Percentiles rank a stretch among this genome's conserved stretches.
phyloP scores from a whole-genome alignment of 1,140 invertebrate genomes.

The honey bee (Apis mellifera) region DNA sequence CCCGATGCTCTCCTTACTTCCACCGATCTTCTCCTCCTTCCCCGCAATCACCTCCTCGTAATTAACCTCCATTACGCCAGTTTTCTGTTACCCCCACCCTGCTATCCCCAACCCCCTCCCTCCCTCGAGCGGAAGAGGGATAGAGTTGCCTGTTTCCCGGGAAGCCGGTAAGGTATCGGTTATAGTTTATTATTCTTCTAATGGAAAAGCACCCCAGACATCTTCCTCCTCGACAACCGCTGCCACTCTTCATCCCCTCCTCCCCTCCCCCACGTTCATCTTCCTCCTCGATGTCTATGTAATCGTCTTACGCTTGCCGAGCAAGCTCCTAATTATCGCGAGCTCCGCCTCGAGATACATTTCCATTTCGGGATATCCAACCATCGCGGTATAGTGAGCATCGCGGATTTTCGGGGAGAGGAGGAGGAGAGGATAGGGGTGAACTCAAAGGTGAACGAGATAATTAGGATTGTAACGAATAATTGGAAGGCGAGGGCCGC shows the following conservation, averaged over 20 bases:
- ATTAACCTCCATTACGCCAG: conserved; percentile 75
- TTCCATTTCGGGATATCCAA: conserved; percentile 21
- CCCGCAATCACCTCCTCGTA: conserved; percentile 64
- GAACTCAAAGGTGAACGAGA: conserved; percentile 55
- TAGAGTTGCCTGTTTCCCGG: conserved; percentile 43
- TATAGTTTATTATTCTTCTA: conserved; percentile 70
- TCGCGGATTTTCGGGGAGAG: conserved; percentile 44
- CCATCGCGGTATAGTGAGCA: not conserved
- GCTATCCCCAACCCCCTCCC: not conserved
- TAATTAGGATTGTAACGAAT: conserved; percentile 65
- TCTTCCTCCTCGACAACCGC: not conserved
- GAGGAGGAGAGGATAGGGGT: not conserved
- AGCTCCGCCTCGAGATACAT: conserved; percentile 46
- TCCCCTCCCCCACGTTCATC: not conserved
- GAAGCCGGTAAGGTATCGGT: conserved; percentile 43
- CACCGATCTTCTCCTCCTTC: conserved; percentile 44
- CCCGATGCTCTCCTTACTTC: conserved; percentile 50
- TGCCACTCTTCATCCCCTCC: not conserved
- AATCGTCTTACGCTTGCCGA: conserved; percentile 49
- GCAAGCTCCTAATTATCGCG: conserved; percentile 55
- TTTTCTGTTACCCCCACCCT: conserved; percentile 60
- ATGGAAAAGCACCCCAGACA: conserved; percentile 47
- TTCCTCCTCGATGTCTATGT: conserved; percentile 20
- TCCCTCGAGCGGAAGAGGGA: conserved; percentile 17
- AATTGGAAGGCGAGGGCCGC: conserved; percentile 52